phyloP scores from a whole-genome alignment of 2,113 vertebrate genomes.

The Chloebia gouldiae region DNA sequence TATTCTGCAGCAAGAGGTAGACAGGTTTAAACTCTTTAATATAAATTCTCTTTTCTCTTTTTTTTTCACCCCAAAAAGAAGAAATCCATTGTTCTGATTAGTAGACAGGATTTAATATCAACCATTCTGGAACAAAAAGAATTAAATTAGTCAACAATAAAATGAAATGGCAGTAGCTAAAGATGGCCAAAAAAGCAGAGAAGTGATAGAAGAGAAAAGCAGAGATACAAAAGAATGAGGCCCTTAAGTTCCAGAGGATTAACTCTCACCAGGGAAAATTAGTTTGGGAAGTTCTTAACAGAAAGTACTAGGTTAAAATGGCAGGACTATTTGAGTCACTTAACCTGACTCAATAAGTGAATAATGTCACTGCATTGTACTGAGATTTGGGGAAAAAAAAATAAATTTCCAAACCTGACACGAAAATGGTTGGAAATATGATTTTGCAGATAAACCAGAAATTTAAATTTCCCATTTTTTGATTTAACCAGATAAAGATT shows the following conservation, averaged over 20 bases:
- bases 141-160: background rate
- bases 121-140: background rate
- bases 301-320: background rate
- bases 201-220: background rate
- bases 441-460: background rate
- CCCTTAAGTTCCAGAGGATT: background rate
- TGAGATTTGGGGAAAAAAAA: background rate
- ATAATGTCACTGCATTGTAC: background rate
- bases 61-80: background rate
- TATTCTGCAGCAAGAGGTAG: background rate
- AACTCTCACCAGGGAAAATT: background rate
- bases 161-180: background rate
- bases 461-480: background rate
- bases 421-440: background rate
- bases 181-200: background rate
- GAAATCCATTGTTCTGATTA: background rate
- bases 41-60: background rate
- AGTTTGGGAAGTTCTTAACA: background rate
- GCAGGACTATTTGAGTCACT: background rate
- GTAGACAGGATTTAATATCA: background rate
- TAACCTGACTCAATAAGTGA: background rate
- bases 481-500: background rate
- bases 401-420: background rate
- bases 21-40: background rate
- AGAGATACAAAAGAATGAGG: background rate